Conservation (phyloP, 2,113 vertebrate species). For the Aegotheles bennettii region DNA sequence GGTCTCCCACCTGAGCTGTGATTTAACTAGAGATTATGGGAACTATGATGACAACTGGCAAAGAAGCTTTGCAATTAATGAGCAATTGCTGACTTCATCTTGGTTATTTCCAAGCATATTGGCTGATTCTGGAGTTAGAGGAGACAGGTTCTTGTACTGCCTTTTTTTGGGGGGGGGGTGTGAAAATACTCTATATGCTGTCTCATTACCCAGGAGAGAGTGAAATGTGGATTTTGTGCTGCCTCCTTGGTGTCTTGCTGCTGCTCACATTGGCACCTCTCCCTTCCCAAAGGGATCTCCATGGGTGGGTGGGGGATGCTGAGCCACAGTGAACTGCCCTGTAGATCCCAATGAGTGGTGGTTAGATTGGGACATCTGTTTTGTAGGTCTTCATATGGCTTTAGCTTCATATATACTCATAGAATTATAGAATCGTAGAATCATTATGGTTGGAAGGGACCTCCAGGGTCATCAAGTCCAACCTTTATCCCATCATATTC, state of each 20-base stretch:
- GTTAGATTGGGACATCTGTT: background rate
- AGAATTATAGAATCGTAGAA: too few relatives aligned
- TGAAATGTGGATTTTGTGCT: rapidly evolving
- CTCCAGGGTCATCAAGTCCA: too few relatives aligned
- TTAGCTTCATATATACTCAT: background rate
- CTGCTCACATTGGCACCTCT: background rate
- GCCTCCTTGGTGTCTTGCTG: background rate
- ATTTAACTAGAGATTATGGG: background rate
- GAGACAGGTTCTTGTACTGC: rapidly evolving
- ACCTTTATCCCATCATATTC: too few relatives aligned
- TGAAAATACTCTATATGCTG: background rate
- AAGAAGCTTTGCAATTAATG: background rate
- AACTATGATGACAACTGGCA: background rate
- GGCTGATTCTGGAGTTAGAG: background rate
- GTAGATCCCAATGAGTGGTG: background rate
- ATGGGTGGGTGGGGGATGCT: background rate
- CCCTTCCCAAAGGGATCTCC: background rate
- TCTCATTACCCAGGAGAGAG: background rate
- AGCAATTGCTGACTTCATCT: background rate
- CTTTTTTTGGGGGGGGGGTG: background rate
- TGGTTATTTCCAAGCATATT: background rate
- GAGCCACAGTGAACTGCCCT: background rate
- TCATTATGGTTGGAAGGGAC: too few relatives aligned
- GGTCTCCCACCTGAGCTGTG: background rate
- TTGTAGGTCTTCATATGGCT: background rate